A percentile compares a stretch with the other conserved stretches of the same genome.
Evolutionary conservation across 2,113 vertebrate species (phyloP).

Genomic region (Cichladusa arquata): DNA sequence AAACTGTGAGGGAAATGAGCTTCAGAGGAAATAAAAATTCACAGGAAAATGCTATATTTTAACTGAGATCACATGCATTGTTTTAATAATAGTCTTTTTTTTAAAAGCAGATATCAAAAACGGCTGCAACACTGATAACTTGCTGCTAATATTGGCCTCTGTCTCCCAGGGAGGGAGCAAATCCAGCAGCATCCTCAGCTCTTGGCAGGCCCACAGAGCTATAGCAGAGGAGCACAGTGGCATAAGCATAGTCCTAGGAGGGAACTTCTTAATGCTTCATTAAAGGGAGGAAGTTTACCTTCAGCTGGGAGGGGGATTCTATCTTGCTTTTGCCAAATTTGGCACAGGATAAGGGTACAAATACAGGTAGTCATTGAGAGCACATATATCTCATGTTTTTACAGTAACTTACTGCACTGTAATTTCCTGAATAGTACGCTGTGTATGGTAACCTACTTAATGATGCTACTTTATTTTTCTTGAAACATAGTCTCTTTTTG

Average conservation of each 20-base stretch:
- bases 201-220: neutral
- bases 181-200: neutral
- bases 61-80: neutral
- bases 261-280: neutral
- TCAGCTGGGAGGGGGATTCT: neutral
- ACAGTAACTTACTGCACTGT: neutral
- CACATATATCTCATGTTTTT: neutral
- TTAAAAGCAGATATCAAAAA: neutral
- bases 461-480: constrained; percentile 3
- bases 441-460: neutral
- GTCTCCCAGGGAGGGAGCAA: neutral
- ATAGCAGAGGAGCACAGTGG: neutral
- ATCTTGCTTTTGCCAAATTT: neutral
- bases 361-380: neutral
- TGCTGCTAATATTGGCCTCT: neutral
- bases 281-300: neutral
- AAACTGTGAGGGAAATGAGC: neutral
- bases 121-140: neutral
- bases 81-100: neutral
- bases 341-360: neutral
- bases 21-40: neutral
- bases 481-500: neutral
- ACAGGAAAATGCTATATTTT: neutral
- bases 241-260: neutral
- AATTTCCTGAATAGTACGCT: neutral